These are phyloP conservation scores for Hylyphantes graminicola DNA, from an alignment of 1,140 invertebrate species.

Conservation along the genomic window DNA sequence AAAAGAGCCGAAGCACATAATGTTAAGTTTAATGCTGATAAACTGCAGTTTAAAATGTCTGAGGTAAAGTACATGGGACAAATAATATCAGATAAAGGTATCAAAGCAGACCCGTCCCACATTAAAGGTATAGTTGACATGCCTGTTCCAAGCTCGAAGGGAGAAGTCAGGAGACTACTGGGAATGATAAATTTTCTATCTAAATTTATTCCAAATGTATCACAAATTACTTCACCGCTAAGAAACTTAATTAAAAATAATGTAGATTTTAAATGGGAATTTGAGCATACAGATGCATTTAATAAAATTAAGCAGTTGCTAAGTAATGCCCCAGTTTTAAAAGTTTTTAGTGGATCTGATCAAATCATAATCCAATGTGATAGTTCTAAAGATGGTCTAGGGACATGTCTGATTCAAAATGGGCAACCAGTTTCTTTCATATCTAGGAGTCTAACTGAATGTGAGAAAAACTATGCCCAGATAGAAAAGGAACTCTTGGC, in stretches of 20 bases:
- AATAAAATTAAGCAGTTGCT: constrained; percentile 20
- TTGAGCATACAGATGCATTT: constrained; percentile 18
- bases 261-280: constrained; percentile 41
- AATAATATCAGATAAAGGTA: constrained; percentile 8
- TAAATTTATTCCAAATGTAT: constrained; percentile 54
- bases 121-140: constrained; percentile 64
- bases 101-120: constrained; percentile 66
- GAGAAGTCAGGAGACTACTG: constrained; percentile 20
- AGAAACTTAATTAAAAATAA: constrained; percentile 39
- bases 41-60: constrained; percentile 57
- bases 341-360: not conserved
- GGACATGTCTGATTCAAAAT: constrained; percentile 20
- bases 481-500: constrained; percentile 70
- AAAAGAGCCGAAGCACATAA: constrained; percentile 64
- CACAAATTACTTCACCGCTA: constrained; percentile 25
- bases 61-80: constrained; percentile 32
- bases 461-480: constrained; percentile 66
- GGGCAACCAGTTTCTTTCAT: constrained; percentile 9
- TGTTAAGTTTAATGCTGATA: constrained; percentile 67
- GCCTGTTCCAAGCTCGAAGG: constrained; percentile 11
- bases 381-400: constrained; percentile 30
- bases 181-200: too few species aligned
- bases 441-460: not conserved
- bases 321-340: constrained; percentile 32
- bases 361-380: constrained; percentile 37